Evolutionary conservation across 1,140 invertebrate species (phyloP), one percentile per base, ranked within the genome.

Genomic region (Zaprionus nigranus): DNA sequence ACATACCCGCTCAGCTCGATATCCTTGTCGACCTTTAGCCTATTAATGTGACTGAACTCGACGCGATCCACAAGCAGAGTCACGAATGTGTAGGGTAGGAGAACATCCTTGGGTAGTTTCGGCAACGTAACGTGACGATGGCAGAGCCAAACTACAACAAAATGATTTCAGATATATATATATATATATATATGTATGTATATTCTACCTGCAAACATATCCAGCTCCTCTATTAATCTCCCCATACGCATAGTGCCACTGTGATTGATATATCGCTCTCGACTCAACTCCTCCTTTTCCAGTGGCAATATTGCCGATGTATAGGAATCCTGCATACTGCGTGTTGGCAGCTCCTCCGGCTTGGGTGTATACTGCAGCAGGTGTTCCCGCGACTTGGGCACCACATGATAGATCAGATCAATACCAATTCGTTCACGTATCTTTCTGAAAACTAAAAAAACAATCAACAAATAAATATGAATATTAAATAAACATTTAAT

Each of bases 21-120:
- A 91, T 97, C 96, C 51, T 94, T 91, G 72, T 95, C 93, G 81
- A 93, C 93, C 78, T 93, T 93, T 5, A 94, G 91, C 4, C 79
- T 64, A 3, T 81, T 61, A 61, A 93, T 93, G 56, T 94, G 93
- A 4, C 87, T 93, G 68, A 95, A 95, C 51, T 94, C 94, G 60
- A 97, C 96, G 72, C 95, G 94, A 90, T 97, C 96, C 2, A 97
- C 96, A 17, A 96, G 87, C 58, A 96, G 94, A 1, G 96, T 97
- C 3, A 97, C 96, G 84, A 97, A 95, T 5, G 94, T 94, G 63
- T 96, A 95, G 1, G 96, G 96, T 51, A 94, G 93, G 46, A 93
- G 87, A 53, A 92, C 90, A 75, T 92, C 91, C 36, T 88, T 43
- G 43, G 93, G 92, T 65, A 94, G 77, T 40, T 93, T 93, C 9